Evolutionary conservation across 2,888 invertebrate genomes (phyloP).

Genomic region (Brachyopa scutellaris): DNA sequence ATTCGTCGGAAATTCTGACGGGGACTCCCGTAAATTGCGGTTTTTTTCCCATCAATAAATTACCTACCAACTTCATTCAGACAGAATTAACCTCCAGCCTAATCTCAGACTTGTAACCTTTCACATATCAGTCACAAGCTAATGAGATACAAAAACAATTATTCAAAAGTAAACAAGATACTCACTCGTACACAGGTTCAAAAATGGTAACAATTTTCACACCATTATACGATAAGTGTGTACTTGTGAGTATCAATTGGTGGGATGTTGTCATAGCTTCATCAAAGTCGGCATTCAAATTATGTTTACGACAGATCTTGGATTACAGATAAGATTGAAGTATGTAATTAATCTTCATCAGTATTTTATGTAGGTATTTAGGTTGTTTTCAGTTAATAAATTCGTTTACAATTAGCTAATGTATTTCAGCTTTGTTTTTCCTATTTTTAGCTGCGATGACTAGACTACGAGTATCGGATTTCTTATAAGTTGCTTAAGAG

Average conservation of each 20-base stretch:
- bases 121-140: neutral
- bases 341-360: neutral
- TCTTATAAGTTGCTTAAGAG: no score
- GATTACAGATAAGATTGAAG: neutral
- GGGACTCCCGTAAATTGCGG: no score
- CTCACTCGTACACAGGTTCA: no score
- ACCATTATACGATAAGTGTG: no score
- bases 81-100: no score
- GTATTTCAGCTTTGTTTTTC: neutral
- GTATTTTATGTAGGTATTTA: neutral
- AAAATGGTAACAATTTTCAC: neutral
- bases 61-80: no score
- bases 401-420: neutral
- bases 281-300: constrained; percentile 37
- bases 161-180: neutral
- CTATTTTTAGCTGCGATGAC: no score
- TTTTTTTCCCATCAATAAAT: no score
- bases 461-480: no score
- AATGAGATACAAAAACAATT: neutral
- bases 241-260: neutral
- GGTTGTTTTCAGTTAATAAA: neutral
- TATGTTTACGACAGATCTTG: constrained; percentile 10
- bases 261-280: neutral
- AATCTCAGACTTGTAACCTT: no score
- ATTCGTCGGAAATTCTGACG: no score